These are phyloP conservation scores for Pluvialis apricaria DNA, from an alignment of 2,113 vertebrate species.

Conservation along the genomic window DNA sequence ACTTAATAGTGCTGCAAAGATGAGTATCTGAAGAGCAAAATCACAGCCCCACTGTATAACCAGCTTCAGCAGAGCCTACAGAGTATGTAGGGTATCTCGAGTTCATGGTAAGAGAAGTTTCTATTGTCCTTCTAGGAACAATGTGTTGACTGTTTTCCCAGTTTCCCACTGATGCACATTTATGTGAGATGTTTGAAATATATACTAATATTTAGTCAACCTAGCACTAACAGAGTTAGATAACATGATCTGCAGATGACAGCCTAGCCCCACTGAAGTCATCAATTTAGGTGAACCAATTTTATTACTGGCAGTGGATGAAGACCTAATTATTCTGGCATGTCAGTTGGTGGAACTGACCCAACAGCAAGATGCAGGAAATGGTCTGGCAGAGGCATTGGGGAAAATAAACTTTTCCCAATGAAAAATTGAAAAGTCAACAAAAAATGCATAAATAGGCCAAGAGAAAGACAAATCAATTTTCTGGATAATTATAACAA, in stretches of 20 bases:
- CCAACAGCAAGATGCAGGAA: neutral
- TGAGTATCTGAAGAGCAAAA: neutral
- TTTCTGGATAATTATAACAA: neutral
- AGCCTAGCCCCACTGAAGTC: neutral
- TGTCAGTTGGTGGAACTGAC: neutral
- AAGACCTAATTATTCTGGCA: neutral
- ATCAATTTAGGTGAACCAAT: neutral
- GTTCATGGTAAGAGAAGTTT: neutral
- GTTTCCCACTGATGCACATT: neutral
- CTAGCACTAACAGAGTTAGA: neutral
- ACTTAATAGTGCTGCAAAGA: neutral
- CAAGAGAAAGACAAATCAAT: neutral
- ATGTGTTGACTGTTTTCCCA: neutral
- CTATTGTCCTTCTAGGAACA: neutral
- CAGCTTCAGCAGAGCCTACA: neutral
- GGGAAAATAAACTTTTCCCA: neutral
- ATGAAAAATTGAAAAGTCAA: neutral
- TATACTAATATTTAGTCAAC: neutral
- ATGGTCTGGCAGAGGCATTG: neutral
- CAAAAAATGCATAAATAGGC: neutral
- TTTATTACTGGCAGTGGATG: neutral
- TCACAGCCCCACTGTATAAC: neutral
- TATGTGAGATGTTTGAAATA: neutral
- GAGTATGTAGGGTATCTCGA: neutral
- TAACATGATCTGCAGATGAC: neutral